Percentiles rank a stretch among this genome's conserved stretches.
phyloP scores from a whole-genome alignment of 1,140 invertebrate genomes.

The Diorhabda sublineata region DNA sequence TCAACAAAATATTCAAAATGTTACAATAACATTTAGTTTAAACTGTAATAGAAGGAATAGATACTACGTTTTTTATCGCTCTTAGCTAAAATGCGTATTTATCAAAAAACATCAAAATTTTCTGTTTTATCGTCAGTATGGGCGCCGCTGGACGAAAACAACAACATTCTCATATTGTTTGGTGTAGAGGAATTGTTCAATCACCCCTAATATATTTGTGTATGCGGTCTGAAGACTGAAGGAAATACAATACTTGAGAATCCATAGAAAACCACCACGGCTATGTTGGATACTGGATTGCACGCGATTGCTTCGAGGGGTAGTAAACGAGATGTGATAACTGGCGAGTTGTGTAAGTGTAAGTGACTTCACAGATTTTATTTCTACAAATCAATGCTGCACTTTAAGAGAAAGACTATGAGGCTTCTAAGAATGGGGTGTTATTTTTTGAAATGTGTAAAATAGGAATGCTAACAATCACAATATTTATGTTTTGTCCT shows the following conservation, averaged over 20 bases:
- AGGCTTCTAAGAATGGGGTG: too few relatives aligned
- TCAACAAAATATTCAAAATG: too few relatives aligned
- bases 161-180: background rate
- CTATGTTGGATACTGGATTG: constrained; percentile 5
- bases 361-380: background rate
- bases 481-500: too few relatives aligned
- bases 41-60: too few relatives aligned
- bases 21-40: too few relatives aligned
- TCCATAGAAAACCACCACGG: constrained; percentile 10
- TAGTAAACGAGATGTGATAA: background rate
- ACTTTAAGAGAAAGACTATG: too few relatives aligned
- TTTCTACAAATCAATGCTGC: background rate
- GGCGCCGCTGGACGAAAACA: background rate
- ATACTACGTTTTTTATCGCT: too few relatives aligned
- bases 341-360: background rate
- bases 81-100: too few relatives aligned
- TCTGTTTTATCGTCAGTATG: background rate
- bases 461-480: too few relatives aligned
- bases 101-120: too few relatives aligned
- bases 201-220: constrained; percentile 7
- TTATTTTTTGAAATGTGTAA: too few relatives aligned
- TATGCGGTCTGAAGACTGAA: constrained; percentile 5
- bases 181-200: constrained; percentile 4
- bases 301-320: constrained; percentile 1
- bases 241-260: constrained; percentile 8